These are phyloP conservation scores for Pocillopora meandrina DNA, from an alignment of 92 coral and sea anemone genomes.

Conservation along the genomic window DNA sequence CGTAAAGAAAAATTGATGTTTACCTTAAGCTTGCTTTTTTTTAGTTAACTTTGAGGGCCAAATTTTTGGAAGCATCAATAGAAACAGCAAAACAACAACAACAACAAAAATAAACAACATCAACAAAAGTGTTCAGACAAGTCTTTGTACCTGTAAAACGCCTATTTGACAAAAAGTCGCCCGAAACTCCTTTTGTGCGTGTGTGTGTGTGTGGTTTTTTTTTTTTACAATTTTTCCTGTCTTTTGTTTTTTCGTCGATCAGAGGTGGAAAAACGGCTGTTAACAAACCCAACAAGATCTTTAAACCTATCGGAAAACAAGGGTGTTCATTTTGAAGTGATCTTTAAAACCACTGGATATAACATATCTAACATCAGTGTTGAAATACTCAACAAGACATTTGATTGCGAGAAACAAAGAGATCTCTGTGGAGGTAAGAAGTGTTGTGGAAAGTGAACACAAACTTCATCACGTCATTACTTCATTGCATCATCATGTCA, in stretches of 20 bases:
- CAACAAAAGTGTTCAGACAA: too few relatives aligned
- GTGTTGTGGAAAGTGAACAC: too few relatives aligned
- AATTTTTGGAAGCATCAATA: too few relatives aligned
- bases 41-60: too few relatives aligned
- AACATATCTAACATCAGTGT: conserved; percentile 45
- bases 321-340: conserved; percentile 62
- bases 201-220: neutral
- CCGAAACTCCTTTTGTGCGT: too few relatives aligned
- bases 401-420: conserved; percentile 58
- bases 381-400: conserved; percentile 51
- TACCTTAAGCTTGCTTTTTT: too few relatives aligned
- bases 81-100: neutral
- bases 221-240: neutral
- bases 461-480: too few relatives aligned
- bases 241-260: neutral
- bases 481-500: neutral
- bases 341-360: conserved; percentile 54
- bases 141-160: too few relatives aligned
- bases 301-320: conserved; percentile 49
- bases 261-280: conserved; percentile 36
- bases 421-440: conserved; percentile 69
- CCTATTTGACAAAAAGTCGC: too few relatives aligned
- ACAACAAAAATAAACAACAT: neutral
- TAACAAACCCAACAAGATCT: conserved; percentile 54
- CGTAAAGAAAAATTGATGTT: too few relatives aligned